Evolutionary conservation across 2,797 vertebrate genomes (phyloP), one percentile per base, ranked within the genome.

Genomic region (Cossypha heuglini): DNA sequence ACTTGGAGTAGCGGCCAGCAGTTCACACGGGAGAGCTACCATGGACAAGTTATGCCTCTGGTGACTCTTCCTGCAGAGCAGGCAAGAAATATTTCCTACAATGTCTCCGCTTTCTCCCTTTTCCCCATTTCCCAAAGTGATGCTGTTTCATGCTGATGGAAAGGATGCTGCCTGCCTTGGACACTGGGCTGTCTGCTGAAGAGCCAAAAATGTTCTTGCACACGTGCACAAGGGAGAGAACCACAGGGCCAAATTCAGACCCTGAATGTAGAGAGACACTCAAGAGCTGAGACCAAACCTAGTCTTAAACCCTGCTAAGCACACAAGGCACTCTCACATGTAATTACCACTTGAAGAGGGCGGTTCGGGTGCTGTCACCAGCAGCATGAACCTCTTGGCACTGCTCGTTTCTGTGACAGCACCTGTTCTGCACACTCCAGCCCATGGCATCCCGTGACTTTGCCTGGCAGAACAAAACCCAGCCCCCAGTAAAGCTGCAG

Each of bases 401-500:
- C 59, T 22, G 37, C 26, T 88, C 17, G 16, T 40, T 68, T 81
- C 69, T 48, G 13, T 37, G 43, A 55, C 54, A 75, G 73, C 80
- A 71, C 48, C 69, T 14, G 2, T 13, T 76, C 48, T 72, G 31
- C 2, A 17, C 51, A 4, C 40, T n/a, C 68, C 37, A 31, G 61
- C 62, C 72, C 28, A 7, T 64, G 78, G 49, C 62, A 91, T 66
- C 68, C 66, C 5, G 12, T 4, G 8, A 18, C 61, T 89, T 42
- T n/a, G 58, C 81, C 68, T 63, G 63, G 78, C 83, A 59, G 4
- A 78, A 69, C 55, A 86, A 77, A 86, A 46, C 82, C 58, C 90
- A 86, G 87, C 80, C 59, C 73, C 67, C 54, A 63, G 71, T 18
- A 86, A 86, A 88, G 79, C 86, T 75, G 88, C 86, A 77, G 78